These are phyloP conservation scores for Semnornis frantzii DNA, from an alignment of 2,113 vertebrate species.

Conservation along the genomic window DNA sequence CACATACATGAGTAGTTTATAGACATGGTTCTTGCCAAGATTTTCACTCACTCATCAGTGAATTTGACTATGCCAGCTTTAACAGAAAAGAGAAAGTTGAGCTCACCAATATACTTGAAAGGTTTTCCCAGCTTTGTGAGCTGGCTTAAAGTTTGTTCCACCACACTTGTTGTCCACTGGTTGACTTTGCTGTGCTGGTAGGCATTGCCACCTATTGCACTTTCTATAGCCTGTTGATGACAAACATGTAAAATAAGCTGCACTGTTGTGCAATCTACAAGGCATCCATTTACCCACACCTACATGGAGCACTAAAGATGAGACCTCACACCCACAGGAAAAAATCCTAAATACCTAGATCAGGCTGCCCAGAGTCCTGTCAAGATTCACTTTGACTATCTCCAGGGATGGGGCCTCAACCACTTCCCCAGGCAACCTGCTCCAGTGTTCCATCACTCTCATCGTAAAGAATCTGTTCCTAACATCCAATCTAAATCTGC, in stretches of 20 bases:
- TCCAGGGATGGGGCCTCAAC: too few relatives aligned
- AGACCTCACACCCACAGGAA: neutral
- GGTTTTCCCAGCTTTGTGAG: conserved; percentile 94
- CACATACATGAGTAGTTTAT: neutral
- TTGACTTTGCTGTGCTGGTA: conserved; percentile 93
- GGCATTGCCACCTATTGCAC: conserved; percentile 86
- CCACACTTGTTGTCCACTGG: conserved; percentile 89
- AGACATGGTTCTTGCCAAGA: neutral
- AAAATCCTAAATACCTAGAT: neutral
- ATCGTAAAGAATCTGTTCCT: too few relatives aligned
- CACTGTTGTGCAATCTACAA: neutral
- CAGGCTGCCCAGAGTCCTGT: too few relatives aligned
- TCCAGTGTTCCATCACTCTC: too few relatives aligned
- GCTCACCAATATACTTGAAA: conserved; percentile 93
- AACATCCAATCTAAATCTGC: too few relatives aligned
- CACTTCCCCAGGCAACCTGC: too few relatives aligned
- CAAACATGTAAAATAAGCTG: neutral
- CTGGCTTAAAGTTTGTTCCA: conserved; percentile 91
- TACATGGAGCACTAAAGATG: neutral
- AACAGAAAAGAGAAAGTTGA: neutral
- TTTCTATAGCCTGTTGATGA: conserved; percentile 83
- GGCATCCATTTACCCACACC: neutral
- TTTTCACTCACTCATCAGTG: neutral
- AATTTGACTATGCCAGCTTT: neutral
- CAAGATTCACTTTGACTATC: too few relatives aligned